A percentile compares a stretch with the other conserved stretches of the same genome.
phyloP scores from a whole-genome alignment of 2,113 vertebrate genomes.

The Microtus richardsoni region DNA sequence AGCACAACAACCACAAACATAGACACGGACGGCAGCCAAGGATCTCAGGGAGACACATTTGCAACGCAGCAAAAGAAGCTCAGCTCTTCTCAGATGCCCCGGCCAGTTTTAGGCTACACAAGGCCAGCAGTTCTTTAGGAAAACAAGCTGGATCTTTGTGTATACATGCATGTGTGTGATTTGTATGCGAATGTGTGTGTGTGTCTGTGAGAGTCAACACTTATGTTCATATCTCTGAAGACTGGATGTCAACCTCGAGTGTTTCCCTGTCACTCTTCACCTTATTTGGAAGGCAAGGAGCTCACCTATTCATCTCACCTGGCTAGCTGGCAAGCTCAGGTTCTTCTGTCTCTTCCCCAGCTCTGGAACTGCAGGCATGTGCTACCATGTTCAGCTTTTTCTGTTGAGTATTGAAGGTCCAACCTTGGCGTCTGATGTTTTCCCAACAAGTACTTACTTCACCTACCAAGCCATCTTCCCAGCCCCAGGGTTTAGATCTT shows the following conservation, averaged over 20 bases:
- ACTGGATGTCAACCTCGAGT: background rate
- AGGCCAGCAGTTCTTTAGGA: slow-evolving; percentile 23
- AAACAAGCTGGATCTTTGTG: background rate
- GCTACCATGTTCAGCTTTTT: background rate
- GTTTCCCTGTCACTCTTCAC: background rate
- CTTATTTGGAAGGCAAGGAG: background rate
- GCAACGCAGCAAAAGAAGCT: background rate
- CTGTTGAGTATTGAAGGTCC: background rate
- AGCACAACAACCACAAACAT: slow-evolving; percentile 46
- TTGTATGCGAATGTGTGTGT: background rate
- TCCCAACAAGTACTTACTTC: background rate
- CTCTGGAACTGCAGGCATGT: background rate
- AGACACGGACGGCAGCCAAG: slow-evolving; percentile 39
- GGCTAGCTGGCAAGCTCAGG: background rate
- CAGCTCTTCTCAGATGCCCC: slow-evolving; percentile 54
- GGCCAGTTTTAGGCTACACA: slow-evolving; percentile 32
- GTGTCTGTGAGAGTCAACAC: too few relatives aligned
- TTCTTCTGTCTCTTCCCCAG: background rate
- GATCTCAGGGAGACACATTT: slow-evolving; percentile 68
- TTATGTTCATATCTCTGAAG: background rate
- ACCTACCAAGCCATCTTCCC: background rate
- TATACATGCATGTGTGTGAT: background rate
- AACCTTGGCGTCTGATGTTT: background rate
- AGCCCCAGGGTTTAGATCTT: background rate
- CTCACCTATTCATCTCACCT: background rate